A percentile compares a stretch with the other conserved stretches of the same genome.
Conservation (phyloP, 2,888 invertebrate genomes). For the Lepidochitona cinerea region DNA sequence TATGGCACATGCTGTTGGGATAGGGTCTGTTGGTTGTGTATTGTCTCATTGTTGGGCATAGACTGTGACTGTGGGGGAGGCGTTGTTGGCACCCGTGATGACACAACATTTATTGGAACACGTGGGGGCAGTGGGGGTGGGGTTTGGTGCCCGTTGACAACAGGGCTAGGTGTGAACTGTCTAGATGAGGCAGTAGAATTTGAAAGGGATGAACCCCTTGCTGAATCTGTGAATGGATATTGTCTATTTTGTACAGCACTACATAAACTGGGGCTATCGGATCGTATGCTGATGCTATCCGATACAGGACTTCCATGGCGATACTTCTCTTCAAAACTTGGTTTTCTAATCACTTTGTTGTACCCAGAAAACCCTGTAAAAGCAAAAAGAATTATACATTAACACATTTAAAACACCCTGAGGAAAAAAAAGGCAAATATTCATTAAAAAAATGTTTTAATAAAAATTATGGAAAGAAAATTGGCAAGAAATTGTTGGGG, state of each 20-base stretch:
- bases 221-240: conserved; percentile 22
- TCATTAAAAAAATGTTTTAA: background rate
- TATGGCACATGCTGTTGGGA: conserved; percentile 2
- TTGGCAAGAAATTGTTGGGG: no score
- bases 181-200: conserved; percentile 73
- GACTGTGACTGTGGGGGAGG: conserved; percentile 33
- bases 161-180: conserved; percentile 17
- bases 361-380: conserved; percentile 16
- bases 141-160: conserved; percentile 70
- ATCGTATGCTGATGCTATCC: conserved; percentile 83
- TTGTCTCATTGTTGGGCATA: background rate
- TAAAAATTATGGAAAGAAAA: no score
- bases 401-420: background rate
- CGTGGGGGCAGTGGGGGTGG: conserved; percentile 72
- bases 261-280: conserved; percentile 52
- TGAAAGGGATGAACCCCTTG: conserved; percentile 48
- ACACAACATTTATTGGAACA: conserved; percentile 21
- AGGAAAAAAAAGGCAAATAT: background rate
- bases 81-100: conserved; percentile 40
- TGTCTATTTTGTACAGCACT: conserved; percentile 19
- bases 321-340: conserved; percentile 86
- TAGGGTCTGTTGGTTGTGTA: background rate
- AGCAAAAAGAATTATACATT: background rate
- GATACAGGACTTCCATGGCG: conserved; percentile 89
- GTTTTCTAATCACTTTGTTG: conserved; percentile 81